Conservation (phyloP, 2,113 vertebrate genomes). For the Falcunculus frontatus region DNA sequence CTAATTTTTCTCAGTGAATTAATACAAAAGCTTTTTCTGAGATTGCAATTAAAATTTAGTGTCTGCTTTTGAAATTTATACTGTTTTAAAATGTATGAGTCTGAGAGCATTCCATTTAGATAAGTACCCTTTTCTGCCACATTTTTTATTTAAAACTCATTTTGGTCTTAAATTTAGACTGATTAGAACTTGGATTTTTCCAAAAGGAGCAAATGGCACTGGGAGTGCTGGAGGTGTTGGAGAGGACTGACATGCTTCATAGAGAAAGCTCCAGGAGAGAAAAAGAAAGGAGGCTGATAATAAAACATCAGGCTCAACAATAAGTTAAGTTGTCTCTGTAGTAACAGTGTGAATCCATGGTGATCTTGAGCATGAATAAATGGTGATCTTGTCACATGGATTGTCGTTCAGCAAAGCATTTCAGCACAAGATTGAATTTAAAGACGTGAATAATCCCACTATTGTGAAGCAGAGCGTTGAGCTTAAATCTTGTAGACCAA, state of each 20-base stretch:
- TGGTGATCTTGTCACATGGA: not conserved
- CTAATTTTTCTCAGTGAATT: slow-evolving; percentile 75
- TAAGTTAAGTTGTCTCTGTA: not conserved
- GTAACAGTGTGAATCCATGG: not conserved
- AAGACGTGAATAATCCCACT: not conserved
- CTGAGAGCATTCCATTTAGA: slow-evolving; percentile 78
- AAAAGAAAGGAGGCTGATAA: not conserved
- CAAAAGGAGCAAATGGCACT: slow-evolving; percentile 45
- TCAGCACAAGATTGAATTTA: slow-evolving; percentile 26
- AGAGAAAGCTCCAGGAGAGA: not conserved
- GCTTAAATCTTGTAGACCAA: not conserved
- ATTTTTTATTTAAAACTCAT: slow-evolving; percentile 77
- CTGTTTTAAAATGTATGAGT: slow-evolving; percentile 74
- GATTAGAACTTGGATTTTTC: slow-evolving; percentile 60
- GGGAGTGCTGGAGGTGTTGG: not conserved
- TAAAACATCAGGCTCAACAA: not conserved
- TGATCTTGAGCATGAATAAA: not conserved
- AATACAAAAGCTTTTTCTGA: slow-evolving; percentile 73
- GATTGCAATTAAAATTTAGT: slow-evolving; percentile 79
- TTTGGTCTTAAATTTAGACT: slow-evolving; percentile 67
- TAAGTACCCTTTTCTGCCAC: slow-evolving; percentile 74
- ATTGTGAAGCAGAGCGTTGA: not conserved
- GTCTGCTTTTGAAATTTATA: slow-evolving; percentile 75
- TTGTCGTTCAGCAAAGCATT: slow-evolving; percentile 11
- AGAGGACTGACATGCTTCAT: not conserved